Conservation (phyloP, 2,888 invertebrate species). For the Drosophila macrospina region DNA sequence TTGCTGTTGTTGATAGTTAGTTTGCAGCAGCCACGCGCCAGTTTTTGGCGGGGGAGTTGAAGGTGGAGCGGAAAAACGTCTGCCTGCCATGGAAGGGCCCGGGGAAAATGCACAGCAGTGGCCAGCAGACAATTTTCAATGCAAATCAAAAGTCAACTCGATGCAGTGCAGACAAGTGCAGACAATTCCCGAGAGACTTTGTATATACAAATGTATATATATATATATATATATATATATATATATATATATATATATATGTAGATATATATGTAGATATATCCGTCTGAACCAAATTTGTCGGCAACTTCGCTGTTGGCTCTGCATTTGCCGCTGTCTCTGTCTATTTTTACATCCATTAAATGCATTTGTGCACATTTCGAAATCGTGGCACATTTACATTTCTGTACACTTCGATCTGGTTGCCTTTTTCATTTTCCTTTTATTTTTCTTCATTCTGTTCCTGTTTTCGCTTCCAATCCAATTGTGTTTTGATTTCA, state of each 20-base stretch:
- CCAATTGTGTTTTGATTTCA: slow-evolving; percentile 62
- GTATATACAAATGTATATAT: slow-evolving; percentile 20
- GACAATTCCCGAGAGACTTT: slow-evolving; percentile 65
- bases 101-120: slow-evolving; percentile 23
- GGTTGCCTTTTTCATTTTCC: slow-evolving; percentile 33
- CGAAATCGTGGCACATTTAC: slow-evolving; percentile 77
- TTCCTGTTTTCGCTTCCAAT: slow-evolving; percentile 45
- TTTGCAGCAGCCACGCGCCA: slow-evolving; percentile 54
- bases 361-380: slow-evolving; percentile 78
- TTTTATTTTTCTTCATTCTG: slow-evolving; percentile 29
- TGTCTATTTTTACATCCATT: slow-evolving; percentile 73
- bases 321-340: slow-evolving; percentile 49
- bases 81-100: not conserved
- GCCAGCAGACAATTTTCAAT: slow-evolving; percentile 50
- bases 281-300: slow-evolving; percentile 41
- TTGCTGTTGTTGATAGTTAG: slow-evolving; percentile 9
- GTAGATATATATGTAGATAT: slow-evolving; percentile 24
- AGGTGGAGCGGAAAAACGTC: slow-evolving; percentile 6
- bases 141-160: slow-evolving; percentile 68
- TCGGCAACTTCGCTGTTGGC: slow-evolving; percentile 35
- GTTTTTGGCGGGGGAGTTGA: slow-evolving; percentile 5
- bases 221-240: slow-evolving; percentile 22
- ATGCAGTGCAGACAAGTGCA: slow-evolving; percentile 61
- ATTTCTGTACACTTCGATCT: slow-evolving; percentile 65
- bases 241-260: not conserved